These are phyloP conservation scores for Lucilia cuprina DNA, from an alignment of 1,140 invertebrate species.

Conservation along the genomic window DNA sequence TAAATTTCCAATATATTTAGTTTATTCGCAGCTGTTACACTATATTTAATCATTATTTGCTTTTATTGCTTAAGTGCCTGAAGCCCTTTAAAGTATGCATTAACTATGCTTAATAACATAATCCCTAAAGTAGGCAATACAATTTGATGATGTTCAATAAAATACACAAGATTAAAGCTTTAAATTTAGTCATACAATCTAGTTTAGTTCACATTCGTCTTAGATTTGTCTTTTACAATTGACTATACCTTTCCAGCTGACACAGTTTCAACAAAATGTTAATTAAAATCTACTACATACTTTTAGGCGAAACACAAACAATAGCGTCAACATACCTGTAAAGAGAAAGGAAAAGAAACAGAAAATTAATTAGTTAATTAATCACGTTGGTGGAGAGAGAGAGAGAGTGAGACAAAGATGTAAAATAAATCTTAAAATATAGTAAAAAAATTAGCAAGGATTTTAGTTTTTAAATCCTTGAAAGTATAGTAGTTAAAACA, in stretches of 20 bases:
- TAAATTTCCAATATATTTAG: neutral
- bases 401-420: too few species aligned
- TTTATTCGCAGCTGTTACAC: neutral
- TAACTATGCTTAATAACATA: neutral
- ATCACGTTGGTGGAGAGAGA: too few species aligned
- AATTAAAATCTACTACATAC: too few species aligned
- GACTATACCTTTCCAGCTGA: neutral
- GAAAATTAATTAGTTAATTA: too few species aligned
- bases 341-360: too few species aligned
- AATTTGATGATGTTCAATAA: neutral
- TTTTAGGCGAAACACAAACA: too few species aligned
- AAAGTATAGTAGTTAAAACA: too few species aligned
- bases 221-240: neutral
- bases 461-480: too few species aligned
- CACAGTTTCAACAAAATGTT: too few species aligned
- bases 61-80: neutral
- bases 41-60: neutral
- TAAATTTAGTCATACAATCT: neutral
- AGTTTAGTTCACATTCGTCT: neutral
- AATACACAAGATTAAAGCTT: neutral
- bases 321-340: too few species aligned
- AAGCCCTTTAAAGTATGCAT: neutral
- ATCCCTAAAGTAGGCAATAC: conserved; percentile 5
- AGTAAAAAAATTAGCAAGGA: too few species aligned
- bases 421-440: too few species aligned